Evolutionary conservation across 1,140 invertebrate genomes (phyloP), one percentile per base, ranked within the genome.

Genomic region (Papilio aristodemus): DNA sequence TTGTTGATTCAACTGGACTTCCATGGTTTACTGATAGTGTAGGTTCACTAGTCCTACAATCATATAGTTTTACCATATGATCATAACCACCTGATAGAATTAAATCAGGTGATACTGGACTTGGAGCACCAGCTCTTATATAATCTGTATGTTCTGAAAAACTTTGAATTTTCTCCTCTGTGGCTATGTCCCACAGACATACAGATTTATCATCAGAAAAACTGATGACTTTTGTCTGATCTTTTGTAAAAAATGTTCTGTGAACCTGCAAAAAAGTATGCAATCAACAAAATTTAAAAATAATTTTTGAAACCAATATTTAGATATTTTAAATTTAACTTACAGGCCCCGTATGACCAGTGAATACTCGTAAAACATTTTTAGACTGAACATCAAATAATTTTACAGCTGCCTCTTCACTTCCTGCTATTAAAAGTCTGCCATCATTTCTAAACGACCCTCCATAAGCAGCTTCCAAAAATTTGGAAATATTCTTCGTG

Each of bases 131-230:
- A 50, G 96, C 95, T 81, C 97, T 93, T 7, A 97, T 93, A 87
- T 98, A 98, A 91, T 98, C 97, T 36, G 84, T 93, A 86, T 98
- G 97, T 69, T 94, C 93, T 27, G 84, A 75, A 83, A 95, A 97
- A 17, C 89, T 93, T 37, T 92, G 75, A 81, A 95, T 76, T 92
- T 94, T 92, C 74, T 95, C 94, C 88, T 98, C 97, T 77, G 93
- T 96, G 5, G 96, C 93, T 81, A 99, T 96, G 83, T 99, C 98
- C 97, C 97, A 99, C 9, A 98, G 73, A 71, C 93, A 92, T 7
- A 97, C 94, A n/a, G 95, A 93, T 89, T 97, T 98, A 86, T 99
- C 98, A 92, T 99, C 98, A 7, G 97, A 97, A 86, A 97, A 98
- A 79, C 97, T 98, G 6, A 96, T 93, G 36, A 99, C 92, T 68